These are phyloP conservation scores for Zosterops pallidus DNA, from an alignment of 2,113 vertebrate species.

Conservation along the genomic window DNA sequence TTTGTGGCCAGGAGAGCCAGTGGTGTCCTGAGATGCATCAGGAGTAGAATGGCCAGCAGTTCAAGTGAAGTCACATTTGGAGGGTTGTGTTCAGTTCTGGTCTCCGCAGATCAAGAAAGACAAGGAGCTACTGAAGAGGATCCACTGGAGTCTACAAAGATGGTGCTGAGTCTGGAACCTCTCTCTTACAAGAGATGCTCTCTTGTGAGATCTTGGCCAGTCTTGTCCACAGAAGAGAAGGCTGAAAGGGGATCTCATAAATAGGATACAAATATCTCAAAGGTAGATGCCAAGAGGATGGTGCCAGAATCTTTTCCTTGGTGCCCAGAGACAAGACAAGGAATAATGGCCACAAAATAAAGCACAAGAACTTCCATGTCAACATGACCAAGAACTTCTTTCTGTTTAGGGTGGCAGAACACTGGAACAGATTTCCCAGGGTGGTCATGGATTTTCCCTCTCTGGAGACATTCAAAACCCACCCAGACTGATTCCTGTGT, in stretches of 20 bases:
- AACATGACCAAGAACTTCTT: neutral
- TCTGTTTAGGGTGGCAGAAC: neutral
- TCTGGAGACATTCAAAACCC: neutral
- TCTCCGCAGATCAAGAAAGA: neutral
- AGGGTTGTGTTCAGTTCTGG: neutral
- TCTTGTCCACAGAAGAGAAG: neutral
- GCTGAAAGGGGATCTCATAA: neutral
- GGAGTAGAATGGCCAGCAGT: neutral
- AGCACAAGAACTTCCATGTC: rapidly evolving
- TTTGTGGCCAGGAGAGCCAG: neutral
- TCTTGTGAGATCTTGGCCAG: too few species aligned
- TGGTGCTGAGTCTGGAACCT: neutral
- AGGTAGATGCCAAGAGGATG: neutral
- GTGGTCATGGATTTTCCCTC: too few species aligned
- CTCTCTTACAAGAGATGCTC: neutral
- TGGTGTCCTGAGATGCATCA: neutral
- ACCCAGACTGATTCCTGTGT: rapidly evolving
- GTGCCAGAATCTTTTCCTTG: neutral
- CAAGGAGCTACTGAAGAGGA: neutral
- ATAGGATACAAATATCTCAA: neutral
- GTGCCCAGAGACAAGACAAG: neutral
- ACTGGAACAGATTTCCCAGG: neutral
- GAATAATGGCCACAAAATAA: neutral
- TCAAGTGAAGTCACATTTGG: neutral
- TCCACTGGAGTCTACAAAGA: neutral